Conservation (phyloP, 2,888 invertebrate genomes). For the Macaria notata region DNA sequence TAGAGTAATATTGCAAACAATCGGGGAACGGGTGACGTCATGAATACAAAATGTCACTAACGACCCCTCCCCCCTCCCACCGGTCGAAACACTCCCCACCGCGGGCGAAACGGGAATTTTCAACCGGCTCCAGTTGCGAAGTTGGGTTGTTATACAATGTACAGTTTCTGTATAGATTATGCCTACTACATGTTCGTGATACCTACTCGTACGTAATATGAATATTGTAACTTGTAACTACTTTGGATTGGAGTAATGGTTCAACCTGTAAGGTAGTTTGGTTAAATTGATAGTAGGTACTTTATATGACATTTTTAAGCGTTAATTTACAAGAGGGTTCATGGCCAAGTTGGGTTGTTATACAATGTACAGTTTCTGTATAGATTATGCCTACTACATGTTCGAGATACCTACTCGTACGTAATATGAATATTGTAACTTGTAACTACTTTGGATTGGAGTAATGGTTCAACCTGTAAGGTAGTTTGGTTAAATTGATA, state of each 20-base stretch:
- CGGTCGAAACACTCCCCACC: conserved; percentile 35
- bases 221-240: no score
- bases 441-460: no score
- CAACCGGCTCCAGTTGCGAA: conserved; percentile 61
- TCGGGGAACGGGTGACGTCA: conserved; percentile 77
- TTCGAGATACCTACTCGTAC: no score
- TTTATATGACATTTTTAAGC: conserved; percentile 33
- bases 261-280: no score
- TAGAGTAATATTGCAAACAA: conserved; percentile 82
- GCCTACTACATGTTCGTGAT: not conserved
- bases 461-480: no score
- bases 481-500: no score
- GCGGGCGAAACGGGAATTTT: conserved; percentile 71
- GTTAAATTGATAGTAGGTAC: no score
- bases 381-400: conserved; percentile 1
- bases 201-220: no score
- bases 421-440: no score
- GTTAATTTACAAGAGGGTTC: conserved; percentile 74
- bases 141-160: conserved; percentile 32
- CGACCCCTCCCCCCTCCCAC: conserved; percentile 56
- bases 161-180: conserved; percentile 15
- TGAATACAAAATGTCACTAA: conserved; percentile 82
- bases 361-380: conserved; percentile 21
- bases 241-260: no score
- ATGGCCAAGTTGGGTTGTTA: conserved; percentile 44